These are phyloP conservation scores for Scelioninae gen. 2 DNA, from an alignment of 2,888 invertebrate genomes.

Conservation along the genomic window DNA sequence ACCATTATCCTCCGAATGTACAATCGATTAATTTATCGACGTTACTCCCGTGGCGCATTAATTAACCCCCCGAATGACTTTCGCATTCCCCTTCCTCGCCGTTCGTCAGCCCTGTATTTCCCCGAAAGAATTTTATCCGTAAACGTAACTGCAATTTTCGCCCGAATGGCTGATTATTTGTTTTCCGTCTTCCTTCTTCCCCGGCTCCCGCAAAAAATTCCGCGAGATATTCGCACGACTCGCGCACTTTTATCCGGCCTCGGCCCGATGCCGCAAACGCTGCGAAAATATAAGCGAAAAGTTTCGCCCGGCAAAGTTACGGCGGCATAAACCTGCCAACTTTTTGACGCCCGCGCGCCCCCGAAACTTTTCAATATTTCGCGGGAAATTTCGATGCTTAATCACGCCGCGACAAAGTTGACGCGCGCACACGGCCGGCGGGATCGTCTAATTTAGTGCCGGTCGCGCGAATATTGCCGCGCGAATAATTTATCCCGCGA, in stretches of 20 bases:
- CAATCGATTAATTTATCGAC: no score
- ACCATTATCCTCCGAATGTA: no score
- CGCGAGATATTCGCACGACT: constrained; percentile 33
- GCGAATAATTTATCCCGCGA: constrained; percentile 48
- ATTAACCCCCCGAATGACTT: no score
- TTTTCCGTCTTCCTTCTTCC: constrained; percentile 13
- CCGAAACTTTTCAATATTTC: constrained; percentile 54
- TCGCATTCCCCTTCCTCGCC: no score
- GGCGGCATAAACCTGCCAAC: constrained; percentile 52
- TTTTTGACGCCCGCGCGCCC: constrained; percentile 44
- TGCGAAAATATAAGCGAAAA: constrained; percentile 53
- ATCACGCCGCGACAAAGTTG: constrained; percentile 38
- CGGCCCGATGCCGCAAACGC: constrained; percentile 40
- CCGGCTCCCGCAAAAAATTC: constrained; percentile 18
- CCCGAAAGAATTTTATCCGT: constrained; percentile 10
- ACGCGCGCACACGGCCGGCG: constrained; percentile 30
- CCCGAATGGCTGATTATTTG: constrained; percentile 39
- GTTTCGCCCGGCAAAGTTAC: constrained; percentile 44
- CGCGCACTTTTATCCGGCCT: constrained; percentile 39
- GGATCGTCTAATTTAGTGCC: constrained; percentile 42
- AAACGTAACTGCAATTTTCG: constrained; percentile 30
- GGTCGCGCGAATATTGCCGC: constrained; percentile 42
- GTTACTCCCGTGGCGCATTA: no score
- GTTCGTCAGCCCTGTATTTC: no score
- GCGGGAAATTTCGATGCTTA: constrained; percentile 51